Evolutionary conservation across 2,888 invertebrate species (phyloP), one percentile per base, ranked within the genome.

Genomic region (Lycophotia porphyrea): DNA sequence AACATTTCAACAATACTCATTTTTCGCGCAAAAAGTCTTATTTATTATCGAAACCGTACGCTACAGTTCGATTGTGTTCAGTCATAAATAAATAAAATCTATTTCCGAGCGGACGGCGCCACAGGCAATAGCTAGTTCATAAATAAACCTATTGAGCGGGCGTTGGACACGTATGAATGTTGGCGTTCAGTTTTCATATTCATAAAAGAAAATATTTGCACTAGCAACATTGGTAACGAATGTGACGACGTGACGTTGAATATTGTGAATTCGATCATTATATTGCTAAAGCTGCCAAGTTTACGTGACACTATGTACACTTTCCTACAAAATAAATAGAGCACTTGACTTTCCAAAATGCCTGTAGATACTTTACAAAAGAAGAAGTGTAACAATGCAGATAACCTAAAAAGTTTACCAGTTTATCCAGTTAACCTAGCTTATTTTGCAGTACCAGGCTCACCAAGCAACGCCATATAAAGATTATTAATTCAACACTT

Each of bases 151-250:
- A 69, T 63, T 84, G 71, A 74, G 65, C 58, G 18, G 47, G 34
- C 61, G 52, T 60, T 55, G 75, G 78, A 78, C 76, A 82, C 75
- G 87, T 85, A 76, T 87, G 85, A 71, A 71, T 85, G 82, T 80
- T 85, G 71, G 36, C 80, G 49, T 78, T 75, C 76, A 74, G 80
- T 78, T 80, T 82, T 80, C 78, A 83, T 85, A 80, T 85, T 82
- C 78, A 82, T 78, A 82, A 78, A 80, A 77, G 71, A 87, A 82
- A 82, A 85, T 82, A 83, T 86, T 87, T 87, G 76, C 74, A 85
- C 68, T 85, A 71, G 75, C 72, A 74, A 78, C 76, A 85, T 79
- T 61, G 85, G 73, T 84, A 84, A 81, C 86, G 81, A 84, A 77
- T 74, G 69, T 72, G 79, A 39, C 44, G 76, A 68, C 68, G 77